Percentiles rank a stretch among this genome's conserved stretches.
Conservation (phyloP, 2,797 vertebrate species). For the Tarsius wallacei region DNA sequence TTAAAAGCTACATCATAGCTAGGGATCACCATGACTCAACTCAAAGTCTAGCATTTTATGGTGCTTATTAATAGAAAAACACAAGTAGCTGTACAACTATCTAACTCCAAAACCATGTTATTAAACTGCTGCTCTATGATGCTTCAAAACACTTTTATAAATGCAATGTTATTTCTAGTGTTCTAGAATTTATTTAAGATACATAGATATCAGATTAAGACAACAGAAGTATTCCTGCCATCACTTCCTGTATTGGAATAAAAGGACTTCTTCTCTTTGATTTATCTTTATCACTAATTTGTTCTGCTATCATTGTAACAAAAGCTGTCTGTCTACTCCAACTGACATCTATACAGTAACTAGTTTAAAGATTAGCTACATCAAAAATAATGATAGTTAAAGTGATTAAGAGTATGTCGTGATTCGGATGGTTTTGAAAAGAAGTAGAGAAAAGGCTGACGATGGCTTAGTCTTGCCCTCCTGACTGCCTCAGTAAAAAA, state of each 20-base stretch:
- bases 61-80: not conserved
- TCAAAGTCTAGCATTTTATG: not conserved
- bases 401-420: not conserved
- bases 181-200: not conserved
- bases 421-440: not conserved
- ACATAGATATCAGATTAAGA: not conserved
- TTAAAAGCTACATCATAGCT: not conserved
- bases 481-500: not conserved
- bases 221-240: not conserved
- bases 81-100: not conserved
- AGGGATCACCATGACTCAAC: not conserved
- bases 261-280: not conserved
- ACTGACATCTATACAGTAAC: not conserved
- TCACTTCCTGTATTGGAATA: not conserved
- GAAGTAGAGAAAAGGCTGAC: not conserved
- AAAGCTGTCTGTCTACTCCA: not conserved
- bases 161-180: not conserved
- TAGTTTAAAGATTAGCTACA: not conserved
- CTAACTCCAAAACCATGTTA: too few species aligned
- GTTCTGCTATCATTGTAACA: not conserved
- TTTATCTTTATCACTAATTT: not conserved
- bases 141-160: not conserved
- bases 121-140: not conserved
- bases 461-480: not conserved
- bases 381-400: not conserved